A percentile compares a stretch with the other conserved stretches of the same genome.
phyloP scores from a whole-genome alignment of 2,888 invertebrate species.

The Nemapogon koenigi region DNA sequence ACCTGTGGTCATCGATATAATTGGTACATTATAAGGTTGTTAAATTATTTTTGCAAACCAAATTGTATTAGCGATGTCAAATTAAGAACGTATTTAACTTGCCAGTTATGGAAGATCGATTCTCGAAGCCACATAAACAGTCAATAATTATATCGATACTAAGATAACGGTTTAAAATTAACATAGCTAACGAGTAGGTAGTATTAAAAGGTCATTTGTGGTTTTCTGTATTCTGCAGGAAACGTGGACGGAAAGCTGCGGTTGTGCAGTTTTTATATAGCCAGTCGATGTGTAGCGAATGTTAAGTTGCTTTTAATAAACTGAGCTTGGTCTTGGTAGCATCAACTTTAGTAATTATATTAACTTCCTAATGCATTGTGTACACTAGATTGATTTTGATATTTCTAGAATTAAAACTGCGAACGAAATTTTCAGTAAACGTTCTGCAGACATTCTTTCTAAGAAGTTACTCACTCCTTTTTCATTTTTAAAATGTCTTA shows the following conservation, averaged over 20 bases:
- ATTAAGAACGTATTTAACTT: no score
- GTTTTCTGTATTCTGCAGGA: constrained; percentile 50
- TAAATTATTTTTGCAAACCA: no score
- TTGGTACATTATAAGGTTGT: no score
- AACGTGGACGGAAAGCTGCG: constrained; percentile 39
- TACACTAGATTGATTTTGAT: no score
- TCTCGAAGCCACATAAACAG: constrained; percentile 6
- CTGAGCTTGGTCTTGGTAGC: constrained; percentile 18
- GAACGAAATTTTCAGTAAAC: no score
- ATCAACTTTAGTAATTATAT: constrained; percentile 11
- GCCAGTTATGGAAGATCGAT: not conserved
- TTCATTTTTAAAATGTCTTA: no score
- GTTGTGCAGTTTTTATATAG: constrained; percentile 37
- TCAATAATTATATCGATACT: constrained; percentile 11
- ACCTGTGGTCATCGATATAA: no score
- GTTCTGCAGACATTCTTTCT: no score
- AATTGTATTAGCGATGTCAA: no score
- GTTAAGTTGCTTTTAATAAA: constrained; percentile 25
- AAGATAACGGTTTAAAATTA: constrained; percentile 38
- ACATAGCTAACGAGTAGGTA: constrained; percentile 36
- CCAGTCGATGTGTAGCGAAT: constrained; percentile 24
- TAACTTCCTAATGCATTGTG: constrained; percentile 7
- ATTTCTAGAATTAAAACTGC: no score
- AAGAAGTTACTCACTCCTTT: no score
- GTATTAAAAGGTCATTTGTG: constrained; percentile 53